Evolutionary conservation across 2,797 vertebrate genomes (phyloP).

Genomic region (Pelobates cultripes): DNA sequence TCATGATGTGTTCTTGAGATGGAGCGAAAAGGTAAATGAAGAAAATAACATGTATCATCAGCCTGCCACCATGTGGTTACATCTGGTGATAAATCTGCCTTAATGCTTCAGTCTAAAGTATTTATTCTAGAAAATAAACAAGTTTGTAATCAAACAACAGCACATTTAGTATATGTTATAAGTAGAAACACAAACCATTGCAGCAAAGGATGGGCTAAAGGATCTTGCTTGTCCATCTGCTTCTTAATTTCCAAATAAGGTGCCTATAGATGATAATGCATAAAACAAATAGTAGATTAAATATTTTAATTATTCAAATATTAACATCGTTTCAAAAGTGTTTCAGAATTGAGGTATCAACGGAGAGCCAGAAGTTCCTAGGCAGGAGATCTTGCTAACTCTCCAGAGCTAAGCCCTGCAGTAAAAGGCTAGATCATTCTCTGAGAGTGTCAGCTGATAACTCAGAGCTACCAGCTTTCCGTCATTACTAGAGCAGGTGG

Average conservation of each 20-base stretch:
- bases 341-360: too few species aligned
- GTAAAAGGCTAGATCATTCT: too few species aligned
- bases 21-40: background rate
- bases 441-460: too few species aligned
- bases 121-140: constrained; percentile 9
- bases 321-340: too few species aligned
- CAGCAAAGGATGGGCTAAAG: constrained; percentile 86
- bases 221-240: constrained; percentile 91
- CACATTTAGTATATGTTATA: background rate
- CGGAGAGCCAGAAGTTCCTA: too few species aligned
- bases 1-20: background rate
- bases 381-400: too few species aligned
- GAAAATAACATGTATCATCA: background rate
- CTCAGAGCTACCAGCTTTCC: too few species aligned
- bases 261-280: constrained; percentile 74
- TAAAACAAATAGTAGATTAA: background rate
- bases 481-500: too few species aligned
- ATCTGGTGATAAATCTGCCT: background rate
- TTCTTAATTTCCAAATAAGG: constrained; percentile 92
- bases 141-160: background rate
- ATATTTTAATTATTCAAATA: too few species aligned
- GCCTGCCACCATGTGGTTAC: constrained; percentile 2
- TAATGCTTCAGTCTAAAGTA: background rate
- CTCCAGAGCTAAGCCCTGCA: too few species aligned
- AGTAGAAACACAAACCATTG: constrained; percentile 76